Evolutionary conservation across 1,140 invertebrate genomes (phyloP), one percentile per base, ranked within the genome.

Genomic region (Eriosoma lanigerum): DNA sequence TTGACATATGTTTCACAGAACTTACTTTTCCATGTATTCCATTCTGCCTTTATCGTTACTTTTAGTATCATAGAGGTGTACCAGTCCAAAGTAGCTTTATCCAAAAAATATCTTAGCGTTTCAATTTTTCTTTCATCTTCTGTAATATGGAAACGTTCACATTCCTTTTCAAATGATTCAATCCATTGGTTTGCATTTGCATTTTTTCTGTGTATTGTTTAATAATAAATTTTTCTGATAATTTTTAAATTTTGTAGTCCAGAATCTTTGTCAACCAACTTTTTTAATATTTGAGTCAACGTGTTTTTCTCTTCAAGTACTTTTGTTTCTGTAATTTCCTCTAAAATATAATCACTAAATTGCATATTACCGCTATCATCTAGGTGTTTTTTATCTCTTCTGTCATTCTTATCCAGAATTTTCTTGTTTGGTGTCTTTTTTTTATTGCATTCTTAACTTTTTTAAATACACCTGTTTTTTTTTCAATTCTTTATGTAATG

Each of bases 1-100:
- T 84, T 83, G 81, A 78, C 82, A 82, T 82, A 85, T 26, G 84
- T 83, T 80, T 84, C 83, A 82, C 82, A 84, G 82, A 85, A 85
- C 17, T 82, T 83, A 4, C 81, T 44, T 83, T 83, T 86, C 85
- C 84, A 86, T 72, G 66, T 17, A 48, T 17, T 9, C 84, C 85
- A 86, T 58, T 83, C 83, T 6, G 84, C 81, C 10, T 85, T 82
- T 1, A 84, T 72, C 17, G 83, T 83, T 3, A 82, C 81, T 84
- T 84, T 84, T 81, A 84, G 84, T 44, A 84, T 38, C 82, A 84
- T 84, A 81, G 82, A 82, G 8, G 5, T n/a, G 38, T 64, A 64
- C 29, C 62, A 64, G 29, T 56, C 54, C 54, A 56, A 56, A 8
- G 3, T 54, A n/a, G 52, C 52, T 24, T 56, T 56, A 56, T 56